Conservation (phyloP, 2,797 vertebrate species). For the Menidia menidia region DNA sequence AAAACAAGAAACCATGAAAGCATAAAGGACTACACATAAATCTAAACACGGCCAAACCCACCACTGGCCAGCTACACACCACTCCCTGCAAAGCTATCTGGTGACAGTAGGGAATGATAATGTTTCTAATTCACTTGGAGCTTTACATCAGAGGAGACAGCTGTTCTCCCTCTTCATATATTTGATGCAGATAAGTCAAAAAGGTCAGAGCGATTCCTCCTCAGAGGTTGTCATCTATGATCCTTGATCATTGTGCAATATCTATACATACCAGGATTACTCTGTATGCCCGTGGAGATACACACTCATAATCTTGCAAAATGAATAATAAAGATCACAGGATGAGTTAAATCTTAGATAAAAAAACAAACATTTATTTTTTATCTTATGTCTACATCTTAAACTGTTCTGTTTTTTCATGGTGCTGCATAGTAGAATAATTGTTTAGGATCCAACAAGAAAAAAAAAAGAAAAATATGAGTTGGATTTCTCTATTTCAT, state of each 20-base stretch:
- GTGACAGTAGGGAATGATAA: constrained; percentile 49
- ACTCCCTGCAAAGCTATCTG: constrained; percentile 57
- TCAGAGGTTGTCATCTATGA: constrained; percentile 33
- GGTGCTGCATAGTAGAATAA: not conserved
- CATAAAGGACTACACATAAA: constrained; percentile 43
- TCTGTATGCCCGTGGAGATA: constrained; percentile 17
- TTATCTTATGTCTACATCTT: constrained; percentile 22
- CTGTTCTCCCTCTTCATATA: constrained; percentile 47
- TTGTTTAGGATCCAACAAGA: not conserved
- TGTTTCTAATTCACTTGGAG: constrained; percentile 54
- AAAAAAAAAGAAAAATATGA: not conserved
- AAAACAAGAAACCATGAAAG: constrained; percentile 52
- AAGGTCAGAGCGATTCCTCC: constrained; percentile 53
- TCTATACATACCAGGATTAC: constrained; percentile 18
- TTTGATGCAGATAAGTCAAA: constrained; percentile 47
- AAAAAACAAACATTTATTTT: not conserved
- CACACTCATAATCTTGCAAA: constrained; percentile 6
- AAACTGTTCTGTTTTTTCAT: constrained; percentile 14
- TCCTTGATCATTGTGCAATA: constrained; percentile 56
- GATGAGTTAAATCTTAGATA: constrained; percentile 2
- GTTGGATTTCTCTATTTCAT: not conserved
- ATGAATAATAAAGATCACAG: constrained; percentile 7
- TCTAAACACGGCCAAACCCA: constrained; percentile 20
- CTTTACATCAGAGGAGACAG: constrained; percentile 60
- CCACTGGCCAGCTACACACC: constrained; percentile 27